Evolutionary conservation across 2,113 vertebrate genomes (phyloP).

Genomic region (Cyprinodon brontotheroides): DNA sequence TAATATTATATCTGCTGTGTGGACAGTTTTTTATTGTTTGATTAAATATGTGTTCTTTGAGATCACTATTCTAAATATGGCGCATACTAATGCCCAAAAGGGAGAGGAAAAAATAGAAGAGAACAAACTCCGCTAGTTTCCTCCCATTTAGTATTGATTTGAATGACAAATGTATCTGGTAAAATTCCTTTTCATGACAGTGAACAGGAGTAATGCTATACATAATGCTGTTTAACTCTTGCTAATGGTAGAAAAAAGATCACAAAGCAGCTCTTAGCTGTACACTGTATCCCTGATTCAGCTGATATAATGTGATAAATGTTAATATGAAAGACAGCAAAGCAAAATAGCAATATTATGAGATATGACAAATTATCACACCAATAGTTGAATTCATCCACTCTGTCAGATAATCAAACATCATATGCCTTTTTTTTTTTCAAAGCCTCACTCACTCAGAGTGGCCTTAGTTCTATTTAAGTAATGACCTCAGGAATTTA

Average conservation of each 20-base stretch:
- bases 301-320: slow-evolving; percentile 42
- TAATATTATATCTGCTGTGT: background rate
- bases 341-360: slow-evolving; percentile 17
- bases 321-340: slow-evolving; percentile 54
- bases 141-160: slow-evolving; percentile 57
- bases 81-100: background rate
- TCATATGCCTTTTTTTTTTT: background rate
- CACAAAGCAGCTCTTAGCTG: slow-evolving; percentile 45
- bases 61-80: background rate
- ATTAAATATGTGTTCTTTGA: background rate
- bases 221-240: slow-evolving; percentile 47
- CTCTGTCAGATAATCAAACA: slow-evolving; percentile 19
- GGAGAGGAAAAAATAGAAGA: background rate
- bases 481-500: slow-evolving; percentile 57
- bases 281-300: background rate
- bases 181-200: slow-evolving; percentile 51
- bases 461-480: slow-evolving; percentile 19
- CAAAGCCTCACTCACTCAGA: slow-evolving; percentile 25
- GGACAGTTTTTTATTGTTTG: background rate
- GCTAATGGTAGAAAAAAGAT: slow-evolving; percentile 23
- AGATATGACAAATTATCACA: slow-evolving; percentile 41
- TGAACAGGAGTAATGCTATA: slow-evolving; percentile 38
- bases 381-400: slow-evolving; percentile 26
- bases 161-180: slow-evolving; percentile 44
- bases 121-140: slow-evolving; percentile 1